Evolutionary conservation across 2,113 vertebrate genomes (phyloP), one percentile per base, ranked within the genome.

Genomic region (Melanostigma gelatinosum): DNA sequence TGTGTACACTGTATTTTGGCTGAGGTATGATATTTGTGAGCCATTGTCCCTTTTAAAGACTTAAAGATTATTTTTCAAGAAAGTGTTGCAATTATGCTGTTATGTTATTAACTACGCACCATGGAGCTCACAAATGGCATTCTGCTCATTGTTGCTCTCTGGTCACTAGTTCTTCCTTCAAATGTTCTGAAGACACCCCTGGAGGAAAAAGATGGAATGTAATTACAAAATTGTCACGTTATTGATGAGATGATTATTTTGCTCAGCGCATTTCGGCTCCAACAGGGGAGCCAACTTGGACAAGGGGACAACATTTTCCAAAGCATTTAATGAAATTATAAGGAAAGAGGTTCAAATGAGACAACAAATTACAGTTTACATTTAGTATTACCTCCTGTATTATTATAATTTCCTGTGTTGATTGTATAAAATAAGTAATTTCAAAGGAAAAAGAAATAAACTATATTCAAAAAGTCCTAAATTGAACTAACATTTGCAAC

Each of bases 51-150:
- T 82, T 82, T 79, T 87, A 90, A 72, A 86, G 65, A 86, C 57
- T 32, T 69, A 80, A 83, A 84, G 72, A 87, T 83, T 84, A 78
- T 82, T 86, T 86, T 82, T 85, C 65, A 72, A 81, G 74, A 83
- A 85, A 81, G 71, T 80, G 55, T 34, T 50, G 76, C 83, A 87
- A 85, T 90, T 91, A 93, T 82, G 88, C 85, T 82, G 80, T 94
- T 87, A 91, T 84, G 89, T 82, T 80, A 86, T 92, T 91, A 90
- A 73, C 55, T 52, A 79, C 75, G 50, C 86, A 85, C 86, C 80
- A 84, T 75, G 85, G 78, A 84, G 69, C 85, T 84, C 72, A 71
- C 73, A 84, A 86, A 90, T 81, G 57, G 54, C 76, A 72, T 85
- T 84, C 48, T 63, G 34, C 57, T 82, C 74, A 79, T 82, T 90